Base-by-base conservation (phyloP, 2,888 invertebrate species). In the Cosmopolites sordidus region DNA sequence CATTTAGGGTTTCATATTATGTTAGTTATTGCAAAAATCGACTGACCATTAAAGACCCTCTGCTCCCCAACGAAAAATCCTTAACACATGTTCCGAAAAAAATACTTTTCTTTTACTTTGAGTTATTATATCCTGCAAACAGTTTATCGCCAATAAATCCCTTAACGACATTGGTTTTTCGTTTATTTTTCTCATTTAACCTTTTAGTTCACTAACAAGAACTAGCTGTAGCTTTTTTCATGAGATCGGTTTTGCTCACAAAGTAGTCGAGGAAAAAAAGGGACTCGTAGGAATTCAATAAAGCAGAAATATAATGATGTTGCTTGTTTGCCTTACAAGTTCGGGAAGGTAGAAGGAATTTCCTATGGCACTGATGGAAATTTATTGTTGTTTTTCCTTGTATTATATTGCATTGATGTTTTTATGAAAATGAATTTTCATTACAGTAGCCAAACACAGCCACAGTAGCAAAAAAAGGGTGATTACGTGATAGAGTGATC, bases 161-260 rank as follows among this genome's bases (percentile, higher is more conserved):
- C 38, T 17, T 54, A 54, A 54, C 53, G 44, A 44, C 22, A 54
- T 49, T 54, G 54, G 46, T 15, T 29, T 51, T 51, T 55, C 55
- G 48, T 51, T 51, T 55, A 55, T 55, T 55, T 55, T 55, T 51
- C 55, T 55, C 55, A 51, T 55, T 51, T 51, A 55, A 48, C 45
- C 49, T 41, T 54, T 43, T 50, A 37, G 42, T 43, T 43, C 43
- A 48, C 50, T 55, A 55, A 55, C 55, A 55, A 55, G 51, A 37
- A 37, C 41, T 50, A 38, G 45, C 47, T 46, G 54, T 43, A 29
- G 22, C 33, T 41, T 54, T 54, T 54, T 54, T 43, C 43, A 38
- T 46, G 33, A 49, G 54, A 50, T 51, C 55, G 50, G 40, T 40
- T 44, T 30, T 29, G 30, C 45, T 51, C 40, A 38, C 33, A 38